phyloP scores from a whole-genome alignment of 2,888 invertebrate genomes.

The Thymelicus lineola region DNA sequence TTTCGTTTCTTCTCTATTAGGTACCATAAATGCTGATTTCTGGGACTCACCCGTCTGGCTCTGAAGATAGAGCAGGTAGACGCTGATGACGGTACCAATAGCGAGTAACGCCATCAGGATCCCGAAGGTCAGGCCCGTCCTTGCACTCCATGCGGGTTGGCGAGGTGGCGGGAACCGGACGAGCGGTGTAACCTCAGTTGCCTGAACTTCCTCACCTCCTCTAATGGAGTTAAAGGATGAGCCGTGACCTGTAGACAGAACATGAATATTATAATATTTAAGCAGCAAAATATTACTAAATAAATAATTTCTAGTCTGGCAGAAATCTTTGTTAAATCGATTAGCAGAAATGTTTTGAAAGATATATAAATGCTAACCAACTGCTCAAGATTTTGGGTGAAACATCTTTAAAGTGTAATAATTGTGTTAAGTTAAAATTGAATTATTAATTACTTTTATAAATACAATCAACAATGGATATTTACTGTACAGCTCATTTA shows the following conservation, averaged over 20 bases:
- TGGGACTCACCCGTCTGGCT: slow-evolving; percentile 59
- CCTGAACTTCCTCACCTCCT: slow-evolving; percentile 10
- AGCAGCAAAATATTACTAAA: no score
- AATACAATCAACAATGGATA: not conserved
- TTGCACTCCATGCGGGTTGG: slow-evolving; percentile 6
- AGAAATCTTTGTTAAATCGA: no score
- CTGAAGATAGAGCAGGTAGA: slow-evolving; percentile 69
- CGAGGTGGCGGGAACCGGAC: slow-evolving; percentile 12
- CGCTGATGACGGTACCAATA: slow-evolving; percentile 67
- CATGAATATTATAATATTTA: no score
- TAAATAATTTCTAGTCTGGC: no score
- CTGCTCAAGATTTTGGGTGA: no score
- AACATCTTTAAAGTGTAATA: no score
- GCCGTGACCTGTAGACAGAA: slow-evolving; percentile 17
- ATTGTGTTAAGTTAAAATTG: no score
- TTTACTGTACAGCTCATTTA: slow-evolving; percentile 1
- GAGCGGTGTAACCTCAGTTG: slow-evolving; percentile 21
- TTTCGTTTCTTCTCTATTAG: no score
- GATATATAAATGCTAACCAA: no score
- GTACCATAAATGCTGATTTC: no score
- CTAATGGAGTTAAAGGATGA: slow-evolving; percentile 18
- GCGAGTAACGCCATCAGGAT: slow-evolving; percentile 60
- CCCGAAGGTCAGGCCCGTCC: slow-evolving; percentile 44
- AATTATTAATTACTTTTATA: no score
- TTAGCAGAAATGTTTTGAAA: no score